Evolutionary conservation across 1,140 invertebrate species (phyloP).

Genomic region (Drosophila burlai): DNA sequence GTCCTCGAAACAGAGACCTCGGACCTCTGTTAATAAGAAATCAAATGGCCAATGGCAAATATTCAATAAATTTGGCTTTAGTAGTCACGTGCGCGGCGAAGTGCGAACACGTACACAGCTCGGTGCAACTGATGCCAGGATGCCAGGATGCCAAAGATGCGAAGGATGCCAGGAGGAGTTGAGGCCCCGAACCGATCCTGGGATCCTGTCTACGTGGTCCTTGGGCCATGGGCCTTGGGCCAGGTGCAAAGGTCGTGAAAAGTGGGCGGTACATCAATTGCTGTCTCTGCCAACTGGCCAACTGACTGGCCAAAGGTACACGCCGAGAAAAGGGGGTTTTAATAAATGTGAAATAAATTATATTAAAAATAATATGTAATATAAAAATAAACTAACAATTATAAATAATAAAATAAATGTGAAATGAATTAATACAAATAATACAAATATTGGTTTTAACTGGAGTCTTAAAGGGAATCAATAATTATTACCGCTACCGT

Average conservation of each 20-base stretch:
- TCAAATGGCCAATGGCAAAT: slow-evolving; percentile 83
- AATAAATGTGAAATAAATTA: no score
- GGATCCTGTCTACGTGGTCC: slow-evolving; percentile 45
- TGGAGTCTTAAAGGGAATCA: no score
- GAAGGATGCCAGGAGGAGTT: background rate
- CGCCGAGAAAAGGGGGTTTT: background rate
- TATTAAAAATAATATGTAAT: no score
- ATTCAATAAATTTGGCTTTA: slow-evolving; percentile 78
- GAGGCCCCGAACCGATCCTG: slow-evolving; percentile 1
- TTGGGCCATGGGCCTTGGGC: slow-evolving; percentile 32
- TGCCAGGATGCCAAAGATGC: slow-evolving; percentile 45
- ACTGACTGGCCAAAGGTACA: slow-evolving; percentile 27
- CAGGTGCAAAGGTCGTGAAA: slow-evolving; percentile 77
- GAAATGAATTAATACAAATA: no score
- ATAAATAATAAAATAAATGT: no score
- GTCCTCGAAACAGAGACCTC: no score
- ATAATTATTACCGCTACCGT: no score
- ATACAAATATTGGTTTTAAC: no score
- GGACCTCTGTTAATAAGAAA: slow-evolving; percentile 74
- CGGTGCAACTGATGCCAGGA: slow-evolving; percentile 77
- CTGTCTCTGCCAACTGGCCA: slow-evolving; percentile 70
- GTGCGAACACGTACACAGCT: slow-evolving; percentile 77
- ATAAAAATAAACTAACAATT: no score
- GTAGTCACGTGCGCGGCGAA: slow-evolving; percentile 75
- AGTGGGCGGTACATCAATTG: slow-evolving; percentile 78